Evolutionary conservation across 2,888 invertebrate species (phyloP).

Genomic region (Herminia tarsipennalis): DNA sequence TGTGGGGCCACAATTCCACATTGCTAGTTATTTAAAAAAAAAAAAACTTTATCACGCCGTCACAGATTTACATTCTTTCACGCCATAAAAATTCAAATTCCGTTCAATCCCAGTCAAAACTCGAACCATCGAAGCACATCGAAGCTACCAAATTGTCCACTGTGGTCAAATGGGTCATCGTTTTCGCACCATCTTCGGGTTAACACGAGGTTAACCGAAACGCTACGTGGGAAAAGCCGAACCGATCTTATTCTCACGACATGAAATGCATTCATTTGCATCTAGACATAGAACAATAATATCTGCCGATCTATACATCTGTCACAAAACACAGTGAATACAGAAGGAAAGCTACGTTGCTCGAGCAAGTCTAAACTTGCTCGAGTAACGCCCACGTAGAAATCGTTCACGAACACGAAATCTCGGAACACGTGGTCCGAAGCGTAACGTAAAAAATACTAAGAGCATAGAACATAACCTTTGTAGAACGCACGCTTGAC

Average conservation of each 20-base stretch:
- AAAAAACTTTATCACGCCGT: background rate
- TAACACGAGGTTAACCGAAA: conserved; percentile 66
- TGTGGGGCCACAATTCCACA: too few relatives aligned
- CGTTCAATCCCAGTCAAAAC: background rate
- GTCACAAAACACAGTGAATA: too few relatives aligned
- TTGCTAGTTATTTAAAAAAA: too few relatives aligned
- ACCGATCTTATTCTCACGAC: conserved; percentile 68
- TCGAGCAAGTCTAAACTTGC: too few relatives aligned
- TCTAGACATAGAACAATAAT: conserved; percentile 63
- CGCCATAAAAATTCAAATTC: conserved; percentile 24
- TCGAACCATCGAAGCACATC: conserved; percentile 15
- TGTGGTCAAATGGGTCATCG: conserved; percentile 40
- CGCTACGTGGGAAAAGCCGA: conserved; percentile 63
- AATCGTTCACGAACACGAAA: too few relatives aligned
- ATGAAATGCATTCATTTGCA: conserved; percentile 61
- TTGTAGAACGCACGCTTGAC: too few relatives aligned
- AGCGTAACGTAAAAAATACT: too few relatives aligned
- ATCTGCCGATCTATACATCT: conserved; percentile 43
- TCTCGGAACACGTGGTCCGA: too few relatives aligned
- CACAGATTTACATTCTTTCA: background rate
- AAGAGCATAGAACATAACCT: too few relatives aligned
- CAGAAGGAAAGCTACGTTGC: too few relatives aligned
- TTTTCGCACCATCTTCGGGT: conserved; percentile 67
- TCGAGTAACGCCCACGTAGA: too few relatives aligned
- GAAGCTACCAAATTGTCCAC: conserved; percentile 46